phyloP scores from a whole-genome alignment of 2,113 vertebrate species.

The Vimba vimba region DNA sequence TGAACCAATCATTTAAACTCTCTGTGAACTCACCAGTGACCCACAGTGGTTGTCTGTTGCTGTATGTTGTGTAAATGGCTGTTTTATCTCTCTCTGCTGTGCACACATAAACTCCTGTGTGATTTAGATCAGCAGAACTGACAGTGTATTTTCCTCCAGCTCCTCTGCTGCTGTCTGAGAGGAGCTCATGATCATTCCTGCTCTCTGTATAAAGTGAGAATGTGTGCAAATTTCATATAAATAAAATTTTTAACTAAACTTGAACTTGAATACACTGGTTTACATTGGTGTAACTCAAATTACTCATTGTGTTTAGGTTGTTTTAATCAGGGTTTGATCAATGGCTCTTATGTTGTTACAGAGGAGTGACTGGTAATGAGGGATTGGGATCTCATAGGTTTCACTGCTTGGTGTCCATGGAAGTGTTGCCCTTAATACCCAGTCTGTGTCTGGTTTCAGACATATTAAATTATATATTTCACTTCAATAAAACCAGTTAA shows the following conservation, averaged over 20 bases:
- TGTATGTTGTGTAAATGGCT: neutral
- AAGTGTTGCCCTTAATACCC: no score
- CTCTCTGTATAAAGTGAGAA: neutral
- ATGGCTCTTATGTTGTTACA: no score
- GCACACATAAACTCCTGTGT: slow-evolving; percentile 48
- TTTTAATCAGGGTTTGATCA: no score
- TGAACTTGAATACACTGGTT: no score
- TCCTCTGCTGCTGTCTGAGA: slow-evolving; percentile 39
- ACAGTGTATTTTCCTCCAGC: slow-evolving; percentile 41
- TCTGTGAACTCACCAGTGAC: slow-evolving; percentile 35
- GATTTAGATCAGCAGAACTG: slow-evolving; percentile 39
- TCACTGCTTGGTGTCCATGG: no score
- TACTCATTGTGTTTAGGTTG: no score
- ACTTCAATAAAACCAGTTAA: neutral
- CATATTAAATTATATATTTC: neutral
- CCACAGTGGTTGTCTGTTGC: slow-evolving; percentile 29
- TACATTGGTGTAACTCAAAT: no score
- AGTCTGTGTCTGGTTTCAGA: neutral
- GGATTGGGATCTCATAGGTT: no score
- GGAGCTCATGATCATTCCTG: neutral
- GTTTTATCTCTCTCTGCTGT: slow-evolving; percentile 24
- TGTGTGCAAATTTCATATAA: no score
- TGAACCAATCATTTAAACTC: neutral
- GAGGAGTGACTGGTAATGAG: no score
- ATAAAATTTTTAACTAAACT: no score